phyloP scores from a whole-genome alignment of 2,113 vertebrate genomes.

The Sceloporus tristichus region DNA sequence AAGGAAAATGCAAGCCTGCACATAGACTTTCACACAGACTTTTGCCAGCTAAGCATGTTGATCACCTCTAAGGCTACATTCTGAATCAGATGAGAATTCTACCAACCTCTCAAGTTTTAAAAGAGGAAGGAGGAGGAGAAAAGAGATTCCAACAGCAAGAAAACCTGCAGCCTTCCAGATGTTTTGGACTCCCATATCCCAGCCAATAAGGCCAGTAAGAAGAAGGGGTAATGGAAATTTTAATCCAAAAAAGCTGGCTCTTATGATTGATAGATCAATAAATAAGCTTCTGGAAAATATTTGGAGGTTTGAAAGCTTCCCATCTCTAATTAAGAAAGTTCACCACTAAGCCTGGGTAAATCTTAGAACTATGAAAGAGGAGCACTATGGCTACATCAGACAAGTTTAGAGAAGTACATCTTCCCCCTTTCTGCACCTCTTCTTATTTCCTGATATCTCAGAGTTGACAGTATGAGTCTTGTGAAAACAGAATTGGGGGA shows the following conservation, averaged over 20 bases:
- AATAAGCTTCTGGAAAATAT: too few species aligned
- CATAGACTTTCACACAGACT: background rate
- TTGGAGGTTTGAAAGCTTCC: background rate
- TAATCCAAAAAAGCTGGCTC: background rate
- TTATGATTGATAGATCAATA: too few species aligned
- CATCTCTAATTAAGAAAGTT: background rate
- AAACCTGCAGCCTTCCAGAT: background rate
- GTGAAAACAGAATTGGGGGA: background rate
- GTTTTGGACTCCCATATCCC: background rate
- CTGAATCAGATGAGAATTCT: background rate
- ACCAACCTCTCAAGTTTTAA: background rate
- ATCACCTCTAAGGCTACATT: background rate
- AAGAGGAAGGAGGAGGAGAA: background rate
- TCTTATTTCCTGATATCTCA: background rate
- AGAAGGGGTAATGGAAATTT: background rate
- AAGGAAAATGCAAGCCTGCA: slow-evolving; percentile 27
- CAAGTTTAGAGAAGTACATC: background rate
- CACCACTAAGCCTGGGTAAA: background rate
- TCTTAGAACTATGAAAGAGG: background rate
- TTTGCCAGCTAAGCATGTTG: background rate
- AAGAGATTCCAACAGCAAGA: background rate
- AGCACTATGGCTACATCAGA: background rate
- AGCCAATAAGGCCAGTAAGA: background rate
- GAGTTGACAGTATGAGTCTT: background rate
- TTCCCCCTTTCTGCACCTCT: background rate